Base-by-base conservation (phyloP, 2,113 vertebrate genomes). In the Microcebus tavaratra region DNA sequence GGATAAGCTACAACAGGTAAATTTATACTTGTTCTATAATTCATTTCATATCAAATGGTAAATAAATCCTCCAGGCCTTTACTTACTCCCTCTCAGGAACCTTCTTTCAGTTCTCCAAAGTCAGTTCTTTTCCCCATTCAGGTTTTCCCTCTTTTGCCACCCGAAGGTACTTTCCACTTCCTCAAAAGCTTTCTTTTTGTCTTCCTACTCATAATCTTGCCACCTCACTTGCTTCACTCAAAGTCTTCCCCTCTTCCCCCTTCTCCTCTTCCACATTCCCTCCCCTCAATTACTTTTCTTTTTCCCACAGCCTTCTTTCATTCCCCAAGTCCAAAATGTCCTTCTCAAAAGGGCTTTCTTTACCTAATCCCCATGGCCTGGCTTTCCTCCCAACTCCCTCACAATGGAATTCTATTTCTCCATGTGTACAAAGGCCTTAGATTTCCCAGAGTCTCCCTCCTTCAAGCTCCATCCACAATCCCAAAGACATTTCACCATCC, bases 41-140 rank as follows among this genome's bases (percentile, higher is more conserved):
- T 94, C 57, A 90, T 53, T 94, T 87, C 90, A 85, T 90, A 93
- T 82, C 83, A 97, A 79, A 94, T 95, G 81, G 72, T 67, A 29
- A 94, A 86, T n/a, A 88, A 88, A 80, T 93, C 61, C 21, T 89
- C 17, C 42, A 25, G 79, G 29, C 70, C 21, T 84, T 96, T 9
- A 12, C 27, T 89, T 8, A 61, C 3, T 31, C 0, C 10, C 39
- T 61, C 8, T 68, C 12, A 79, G n/a, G 53, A 68, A 42, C 27
- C 31, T 42, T 5, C 67, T 88, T 63, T 79, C 17, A 88, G 39
- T 72, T 53, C 59, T 61, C 18, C 61, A n/a, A 8, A 82, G 70
- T 4, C 34, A 27, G 11, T 27, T 63, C 31, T 29, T n/a, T 55
- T 85, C 34, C 48, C 36, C 14, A 72, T 2, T 78, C 42, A 72